phyloP scores from a whole-genome alignment of 2,113 vertebrate species.

The Baryphthengus martii region DNA sequence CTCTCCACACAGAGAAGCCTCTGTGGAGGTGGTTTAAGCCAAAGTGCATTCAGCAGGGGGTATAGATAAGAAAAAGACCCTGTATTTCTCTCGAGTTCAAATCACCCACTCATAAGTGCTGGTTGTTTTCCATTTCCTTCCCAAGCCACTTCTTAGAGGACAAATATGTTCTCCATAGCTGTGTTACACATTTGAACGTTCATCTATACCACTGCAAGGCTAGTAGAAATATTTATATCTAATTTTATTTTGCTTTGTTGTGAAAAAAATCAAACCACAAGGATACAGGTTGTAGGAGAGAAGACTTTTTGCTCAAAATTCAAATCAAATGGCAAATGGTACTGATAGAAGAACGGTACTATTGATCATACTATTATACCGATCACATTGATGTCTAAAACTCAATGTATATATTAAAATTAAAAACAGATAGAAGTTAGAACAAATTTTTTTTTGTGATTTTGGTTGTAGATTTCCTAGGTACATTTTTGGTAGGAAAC shows the following conservation, averaged over 20 bases:
- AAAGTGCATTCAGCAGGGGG: background rate
- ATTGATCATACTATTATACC: background rate
- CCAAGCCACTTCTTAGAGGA: background rate
- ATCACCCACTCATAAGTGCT: background rate
- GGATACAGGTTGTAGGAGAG: background rate
- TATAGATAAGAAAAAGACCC: background rate
- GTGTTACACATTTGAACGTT: accelerated
- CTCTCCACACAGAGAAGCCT: background rate
- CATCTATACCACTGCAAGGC: background rate
- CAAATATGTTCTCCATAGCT: background rate
- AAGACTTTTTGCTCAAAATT: background rate
- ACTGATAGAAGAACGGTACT: background rate
- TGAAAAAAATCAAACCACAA: background rate
- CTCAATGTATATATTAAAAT: background rate
- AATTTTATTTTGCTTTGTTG: background rate
- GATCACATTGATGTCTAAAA: background rate
- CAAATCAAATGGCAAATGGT: background rate
- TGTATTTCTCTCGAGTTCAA: background rate
- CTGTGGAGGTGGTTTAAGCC: background rate
- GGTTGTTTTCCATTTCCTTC: background rate
- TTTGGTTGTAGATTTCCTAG: background rate
- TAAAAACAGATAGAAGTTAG: background rate
- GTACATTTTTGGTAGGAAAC: background rate
- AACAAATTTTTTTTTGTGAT: no score
- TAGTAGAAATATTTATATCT: background rate